These are phyloP conservation scores for Sminthurinus aureus DNA, from an alignment of 2,888 invertebrate species.

Conservation along the genomic window DNA sequence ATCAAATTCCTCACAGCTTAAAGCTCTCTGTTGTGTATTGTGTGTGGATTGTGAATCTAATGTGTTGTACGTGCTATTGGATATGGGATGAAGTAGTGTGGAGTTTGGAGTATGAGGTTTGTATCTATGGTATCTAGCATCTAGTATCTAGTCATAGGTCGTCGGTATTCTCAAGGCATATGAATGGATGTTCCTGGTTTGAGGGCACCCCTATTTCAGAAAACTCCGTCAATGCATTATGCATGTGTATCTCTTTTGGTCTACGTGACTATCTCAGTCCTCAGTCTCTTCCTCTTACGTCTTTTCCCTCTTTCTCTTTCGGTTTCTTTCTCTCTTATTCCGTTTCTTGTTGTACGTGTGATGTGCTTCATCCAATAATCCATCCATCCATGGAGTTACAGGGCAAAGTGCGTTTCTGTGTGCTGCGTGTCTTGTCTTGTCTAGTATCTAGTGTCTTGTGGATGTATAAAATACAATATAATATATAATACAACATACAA, in stretches of 20 bases:
- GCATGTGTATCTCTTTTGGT: slow-evolving; percentile 16
- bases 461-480: too few species aligned
- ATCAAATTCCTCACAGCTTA: slow-evolving; percentile 33
- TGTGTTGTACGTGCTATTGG: not conserved
- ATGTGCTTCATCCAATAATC: slow-evolving; percentile 32
- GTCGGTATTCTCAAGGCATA: not conserved
- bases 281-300: too few species aligned
- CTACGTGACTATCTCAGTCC: slow-evolving; percentile 19
- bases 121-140: not conserved
- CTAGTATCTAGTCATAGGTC: not conserved
- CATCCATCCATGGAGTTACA: not conserved
- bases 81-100: too few species aligned
- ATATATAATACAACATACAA: too few species aligned
- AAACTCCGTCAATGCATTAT: slow-evolving; percentile 11
- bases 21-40: not conserved
- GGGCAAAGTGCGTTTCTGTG: too few species aligned
- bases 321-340: slow-evolving; percentile 24
- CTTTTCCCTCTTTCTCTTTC: slow-evolving; percentile 18
- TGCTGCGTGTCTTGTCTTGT: too few species aligned
- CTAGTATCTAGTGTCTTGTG: too few species aligned
- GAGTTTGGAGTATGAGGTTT: not conserved
- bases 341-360: slow-evolving; percentile 24
- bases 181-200: not conserved
- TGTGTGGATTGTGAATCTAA: not conserved
- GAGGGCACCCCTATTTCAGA: not conserved